Base-by-base conservation (phyloP, 2,797 vertebrate genomes). In the Borostomias antarcticus region DNA sequence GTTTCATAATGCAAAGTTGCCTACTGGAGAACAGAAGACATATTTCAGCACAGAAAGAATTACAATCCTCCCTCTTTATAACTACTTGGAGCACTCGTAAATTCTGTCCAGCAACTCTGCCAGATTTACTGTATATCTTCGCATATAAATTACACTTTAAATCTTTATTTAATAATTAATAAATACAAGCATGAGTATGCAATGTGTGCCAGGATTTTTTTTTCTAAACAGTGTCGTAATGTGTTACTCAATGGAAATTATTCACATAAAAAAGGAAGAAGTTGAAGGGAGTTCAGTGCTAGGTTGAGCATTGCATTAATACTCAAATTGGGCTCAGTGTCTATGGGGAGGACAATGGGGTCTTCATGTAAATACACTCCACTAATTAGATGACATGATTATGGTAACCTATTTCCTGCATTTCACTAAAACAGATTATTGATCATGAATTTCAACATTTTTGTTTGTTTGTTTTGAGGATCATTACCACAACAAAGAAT, bases 401-500 rank as follows among this genome's bases (percentile, higher is more conserved):
- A 29, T 29, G 8, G 19, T 45, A 45, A 4, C 40, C 26, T 66
- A 29, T 43, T 52, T 52, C 1, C 10, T 32, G 6, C 63, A 17
- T 64, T 54, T 69, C 72, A 73, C 68, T 71, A 77, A 74, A 72
- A 75, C 63, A 75, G 68, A 70, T 74, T 48, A 54, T 51, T 48
- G 17, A 13, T 64, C 25, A 67, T 51, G 45, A 56, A 53, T 52
- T 26, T 48, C 35, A 45, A 21, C 66, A 52, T 78, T 53, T 78
- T 72, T 82, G 58, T 85, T 82, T 82, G 69, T 74, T 79, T 60
- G 33, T 25, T 70, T 68, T 79, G 68, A 89, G 85, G 83, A 82
- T 73, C 75, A 76, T 87, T 84, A 84, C 40, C 80, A 86, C 76
- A 85, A 86, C 83, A 88, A 87, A 87, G 80, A 85, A 73, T 23